These are phyloP conservation scores for Erebia aethiops DNA, from an alignment of 2,888 invertebrate genomes.

Conservation along the genomic window DNA sequence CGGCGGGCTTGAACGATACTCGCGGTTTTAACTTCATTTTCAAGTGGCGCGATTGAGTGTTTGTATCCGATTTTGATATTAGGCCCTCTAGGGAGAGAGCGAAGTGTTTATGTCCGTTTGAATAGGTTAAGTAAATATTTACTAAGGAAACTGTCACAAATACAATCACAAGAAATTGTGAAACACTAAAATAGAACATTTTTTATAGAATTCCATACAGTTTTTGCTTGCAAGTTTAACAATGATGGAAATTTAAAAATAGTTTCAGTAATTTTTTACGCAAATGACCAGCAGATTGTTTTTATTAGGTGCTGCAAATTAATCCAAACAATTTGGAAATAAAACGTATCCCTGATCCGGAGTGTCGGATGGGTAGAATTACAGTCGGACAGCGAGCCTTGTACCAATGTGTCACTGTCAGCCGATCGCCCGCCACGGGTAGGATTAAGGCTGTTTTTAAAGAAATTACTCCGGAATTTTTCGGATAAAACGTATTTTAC, in stretches of 20 bases:
- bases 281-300: neutral
- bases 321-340: constrained; percentile 65
- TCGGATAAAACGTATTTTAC: constrained; percentile 43
- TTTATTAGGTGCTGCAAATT: constrained; percentile 54
- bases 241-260: neutral
- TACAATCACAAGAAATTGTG: constrained; percentile 23
- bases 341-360: constrained; percentile 57
- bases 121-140: neutral
- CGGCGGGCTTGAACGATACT: constrained; percentile 75
- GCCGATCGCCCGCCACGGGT: constrained; percentile 63
- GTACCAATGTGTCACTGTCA: constrained; percentile 84
- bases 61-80: constrained; percentile 54
- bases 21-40: constrained; percentile 79
- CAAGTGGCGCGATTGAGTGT: constrained; percentile 68
- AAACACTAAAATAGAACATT: constrained; percentile 14
- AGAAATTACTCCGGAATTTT: constrained; percentile 67
- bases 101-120: neutral
- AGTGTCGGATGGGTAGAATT: constrained; percentile 72
- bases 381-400: constrained; percentile 77
- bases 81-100: constrained; percentile 24
- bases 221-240: constrained; percentile 6
- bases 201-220: neutral
- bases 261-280: constrained; percentile 5
- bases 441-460: constrained; percentile 76
- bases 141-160: neutral